phyloP scores from a whole-genome alignment of 2,888 invertebrate genomes.

The Scelioninae gen. 2 region DNA sequence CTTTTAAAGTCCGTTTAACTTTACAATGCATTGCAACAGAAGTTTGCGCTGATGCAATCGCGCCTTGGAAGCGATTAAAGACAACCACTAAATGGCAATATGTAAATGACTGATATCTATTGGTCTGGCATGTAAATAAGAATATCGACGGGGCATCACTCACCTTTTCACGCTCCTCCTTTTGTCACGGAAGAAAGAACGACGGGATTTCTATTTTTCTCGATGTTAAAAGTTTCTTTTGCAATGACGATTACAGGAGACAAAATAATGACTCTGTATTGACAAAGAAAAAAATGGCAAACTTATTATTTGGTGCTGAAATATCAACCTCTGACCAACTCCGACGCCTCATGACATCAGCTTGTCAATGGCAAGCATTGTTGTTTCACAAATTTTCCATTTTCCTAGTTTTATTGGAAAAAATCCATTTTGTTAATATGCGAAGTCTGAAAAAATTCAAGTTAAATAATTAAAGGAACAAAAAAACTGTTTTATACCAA shows the following conservation, averaged over 20 bases:
- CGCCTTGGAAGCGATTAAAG: conserved; percentile 24
- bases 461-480: no score
- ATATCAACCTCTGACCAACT: no score
- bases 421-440: no score
- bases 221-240: conserved; percentile 29
- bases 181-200: conserved; percentile 38
- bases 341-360: no score
- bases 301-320: no score
- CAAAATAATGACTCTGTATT: no score
- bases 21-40: conserved; percentile 19
- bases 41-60: conserved; percentile 26
- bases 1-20: conserved; percentile 15
- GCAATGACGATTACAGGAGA: conserved; percentile 40
- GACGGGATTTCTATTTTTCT: conserved; percentile 44
- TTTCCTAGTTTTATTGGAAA: no score
- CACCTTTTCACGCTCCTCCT: conserved; percentile 19
- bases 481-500: no score
- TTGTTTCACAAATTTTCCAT: no score
- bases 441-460: no score
- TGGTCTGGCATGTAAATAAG: conserved; percentile 36
- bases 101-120: conserved; percentile 33
- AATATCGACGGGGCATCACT: conserved; percentile 32
- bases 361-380: no score
- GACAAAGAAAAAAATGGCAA: no score
- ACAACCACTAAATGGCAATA: conserved; percentile 27